These are phyloP conservation scores for Mesochorus sp. DNA, from an alignment of 2,888 invertebrate species.

Conservation along the genomic window DNA sequence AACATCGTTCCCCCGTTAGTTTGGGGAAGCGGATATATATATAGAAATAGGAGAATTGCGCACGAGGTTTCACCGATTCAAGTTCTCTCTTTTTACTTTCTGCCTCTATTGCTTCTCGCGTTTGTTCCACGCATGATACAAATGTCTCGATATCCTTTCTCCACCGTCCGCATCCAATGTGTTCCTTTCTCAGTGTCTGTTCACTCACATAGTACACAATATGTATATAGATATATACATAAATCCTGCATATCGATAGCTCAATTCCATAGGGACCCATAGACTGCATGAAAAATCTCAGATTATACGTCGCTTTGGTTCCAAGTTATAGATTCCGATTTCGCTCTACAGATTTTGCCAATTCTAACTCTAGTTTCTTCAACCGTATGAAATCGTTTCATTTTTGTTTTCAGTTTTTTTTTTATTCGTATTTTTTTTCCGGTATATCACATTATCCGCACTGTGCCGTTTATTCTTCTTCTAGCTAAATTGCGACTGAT, in stretches of 20 bases:
- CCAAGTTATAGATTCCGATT: too few relatives aligned
- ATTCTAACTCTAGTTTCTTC: too few relatives aligned
- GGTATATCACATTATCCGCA: neutral
- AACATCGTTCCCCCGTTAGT: slow-evolving; percentile 64
- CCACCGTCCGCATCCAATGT: slow-evolving; percentile 4
- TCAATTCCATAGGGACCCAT: too few relatives aligned
- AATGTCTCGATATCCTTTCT: slow-evolving; percentile 28
- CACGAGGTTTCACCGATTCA: slow-evolving; percentile 29
- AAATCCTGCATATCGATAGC: neutral
- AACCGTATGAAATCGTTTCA: too few relatives aligned
- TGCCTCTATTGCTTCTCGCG: slow-evolving; percentile 7
- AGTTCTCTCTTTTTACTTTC: slow-evolving; percentile 48
- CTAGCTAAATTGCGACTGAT: neutral
- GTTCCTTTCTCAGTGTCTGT: slow-evolving; percentile 31
- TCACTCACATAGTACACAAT: neutral
- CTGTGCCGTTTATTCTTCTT: neutral
- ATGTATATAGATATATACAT: neutral
- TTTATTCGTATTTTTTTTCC: neutral
- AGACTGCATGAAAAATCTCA: too few relatives aligned
- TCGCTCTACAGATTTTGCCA: too few relatives aligned
- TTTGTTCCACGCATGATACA: neutral
- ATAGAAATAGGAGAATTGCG: slow-evolving; percentile 12
- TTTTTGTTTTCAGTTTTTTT: neutral
- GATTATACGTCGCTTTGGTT: too few relatives aligned
- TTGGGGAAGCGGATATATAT: slow-evolving; percentile 21